phyloP scores from a whole-genome alignment of 2,888 invertebrate species.

The Latrodectus hesperus region DNA sequence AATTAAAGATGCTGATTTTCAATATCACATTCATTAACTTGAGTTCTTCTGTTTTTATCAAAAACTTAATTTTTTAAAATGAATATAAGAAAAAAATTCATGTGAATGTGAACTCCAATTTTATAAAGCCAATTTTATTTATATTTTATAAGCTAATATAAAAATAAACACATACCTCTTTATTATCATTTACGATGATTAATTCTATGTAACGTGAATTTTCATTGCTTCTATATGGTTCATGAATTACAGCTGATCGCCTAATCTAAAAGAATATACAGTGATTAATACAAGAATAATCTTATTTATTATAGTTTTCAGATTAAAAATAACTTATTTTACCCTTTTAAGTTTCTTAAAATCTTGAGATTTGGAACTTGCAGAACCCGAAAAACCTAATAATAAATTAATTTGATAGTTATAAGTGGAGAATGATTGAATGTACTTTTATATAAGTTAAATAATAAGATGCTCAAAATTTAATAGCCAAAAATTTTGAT shows the following conservation, averaged over 20 bases:
- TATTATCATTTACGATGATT: slow-evolving; percentile 90
- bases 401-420: background rate
- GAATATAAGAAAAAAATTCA: too few relatives aligned
- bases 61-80: too few relatives aligned
- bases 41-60: too few relatives aligned
- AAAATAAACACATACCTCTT: slow-evolving; percentile 75
- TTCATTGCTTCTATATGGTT: slow-evolving; percentile 90
- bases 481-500: too few relatives aligned
- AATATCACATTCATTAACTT: too few relatives aligned
- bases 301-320: background rate
- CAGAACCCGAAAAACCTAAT: background rate
- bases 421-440: too few relatives aligned
- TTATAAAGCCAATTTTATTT: too few relatives aligned
- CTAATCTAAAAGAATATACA: slow-evolving; percentile 32
- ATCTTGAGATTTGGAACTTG: slow-evolving; percentile 21
- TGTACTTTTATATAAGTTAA: too few relatives aligned
- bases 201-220: slow-evolving; percentile 91
- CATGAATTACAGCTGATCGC: slow-evolving; percentile 78
- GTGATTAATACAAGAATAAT: background rate
- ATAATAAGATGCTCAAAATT: too few relatives aligned
- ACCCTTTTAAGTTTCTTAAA: slow-evolving; percentile 55
- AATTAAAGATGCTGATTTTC: too few relatives aligned
- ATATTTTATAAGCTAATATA: too few relatives aligned
- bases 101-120: too few relatives aligned
- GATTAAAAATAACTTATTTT: slow-evolving; percentile 15